phyloP scores from a whole-genome alignment of 1,140 invertebrate genomes.

The Rhopalosiphum maidis region DNA sequence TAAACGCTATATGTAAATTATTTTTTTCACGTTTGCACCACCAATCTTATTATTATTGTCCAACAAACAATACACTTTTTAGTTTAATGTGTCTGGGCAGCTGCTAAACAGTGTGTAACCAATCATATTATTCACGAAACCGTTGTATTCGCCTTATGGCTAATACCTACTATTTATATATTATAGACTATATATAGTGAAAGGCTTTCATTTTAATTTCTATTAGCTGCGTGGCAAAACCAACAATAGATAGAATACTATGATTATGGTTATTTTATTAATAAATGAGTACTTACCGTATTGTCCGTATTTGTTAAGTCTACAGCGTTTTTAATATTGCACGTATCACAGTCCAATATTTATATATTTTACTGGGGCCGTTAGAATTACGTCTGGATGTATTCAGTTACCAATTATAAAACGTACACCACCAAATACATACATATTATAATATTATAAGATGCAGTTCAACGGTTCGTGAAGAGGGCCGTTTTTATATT shows the following conservation, averaged over 20 bases:
- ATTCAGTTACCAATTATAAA: too few relatives aligned
- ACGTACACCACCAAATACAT: too few relatives aligned
- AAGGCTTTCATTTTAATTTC: neutral
- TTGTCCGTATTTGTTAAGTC: neutral
- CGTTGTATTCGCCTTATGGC: neutral
- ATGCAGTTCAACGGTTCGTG: neutral
- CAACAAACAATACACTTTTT: neutral
- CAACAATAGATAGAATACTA: neutral
- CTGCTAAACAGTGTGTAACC: neutral
- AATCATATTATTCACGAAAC: neutral
- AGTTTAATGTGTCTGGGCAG: neutral
- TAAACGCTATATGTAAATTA: neutral
- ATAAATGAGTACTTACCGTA: neutral
- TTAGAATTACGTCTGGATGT: too few relatives aligned
- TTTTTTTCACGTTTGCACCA: neutral
- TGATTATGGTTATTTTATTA: neutral
- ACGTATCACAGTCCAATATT: too few relatives aligned
- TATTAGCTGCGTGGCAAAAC: neutral
- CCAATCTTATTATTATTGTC: neutral
- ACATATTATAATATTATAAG: neutral
- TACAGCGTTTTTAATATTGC: too few relatives aligned
- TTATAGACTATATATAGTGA: neutral
- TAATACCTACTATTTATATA: neutral
- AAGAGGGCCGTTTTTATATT: too few relatives aligned
- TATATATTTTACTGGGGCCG: too few relatives aligned